Base-by-base conservation (phyloP, 2,797 vertebrate genomes). In the Acanthis flammea region DNA sequence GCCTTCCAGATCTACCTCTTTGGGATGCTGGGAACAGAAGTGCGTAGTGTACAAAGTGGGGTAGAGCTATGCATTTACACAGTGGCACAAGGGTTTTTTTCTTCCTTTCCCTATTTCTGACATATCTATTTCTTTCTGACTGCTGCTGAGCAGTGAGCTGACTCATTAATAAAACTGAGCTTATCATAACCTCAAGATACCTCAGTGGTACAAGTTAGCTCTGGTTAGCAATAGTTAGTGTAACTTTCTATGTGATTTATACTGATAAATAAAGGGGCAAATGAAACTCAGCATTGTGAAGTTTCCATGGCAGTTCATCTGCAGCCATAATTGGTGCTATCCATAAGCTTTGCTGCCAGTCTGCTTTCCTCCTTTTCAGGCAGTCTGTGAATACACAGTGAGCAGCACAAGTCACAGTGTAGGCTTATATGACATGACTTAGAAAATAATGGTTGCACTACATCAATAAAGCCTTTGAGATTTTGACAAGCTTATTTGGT, bases 401-500 rank as follows among this genome's bases (percentile, higher is more conserved):
- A 85, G n/a, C 41, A 71, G 72, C 67, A 67, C 3, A 0, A 75
- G 41, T 63, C 53, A 37, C 3, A 4, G 19, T 30, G 24, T 21
- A 73, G 47, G 42, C 47, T 87, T 61, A 4, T 31, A 19, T 53
- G 75, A 50, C 57, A 10, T 54, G 37, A 31, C 19, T 76, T 76
- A 35, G 27, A 47, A 84, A 77, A 68, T 53, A 55, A 58, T 44
- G 51, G 35, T 60, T 68, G 47, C 42, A 65, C 31, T 83, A 13
- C 68, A 76, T 83, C 88, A 73, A 28, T 76, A 48, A 18, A 79
- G 24, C 63, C 45, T 76, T 92, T 83, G 42, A 76, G 77, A 51
- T 65, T 76, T 76, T 92, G 87, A 92, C 80, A 86, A 68, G 55
- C 31, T 79, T 79, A 76, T 91, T 94, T 92, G 24, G 14, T 8